phyloP scores from a whole-genome alignment of 2,113 vertebrate species.

The Sorex fumeus region DNA sequence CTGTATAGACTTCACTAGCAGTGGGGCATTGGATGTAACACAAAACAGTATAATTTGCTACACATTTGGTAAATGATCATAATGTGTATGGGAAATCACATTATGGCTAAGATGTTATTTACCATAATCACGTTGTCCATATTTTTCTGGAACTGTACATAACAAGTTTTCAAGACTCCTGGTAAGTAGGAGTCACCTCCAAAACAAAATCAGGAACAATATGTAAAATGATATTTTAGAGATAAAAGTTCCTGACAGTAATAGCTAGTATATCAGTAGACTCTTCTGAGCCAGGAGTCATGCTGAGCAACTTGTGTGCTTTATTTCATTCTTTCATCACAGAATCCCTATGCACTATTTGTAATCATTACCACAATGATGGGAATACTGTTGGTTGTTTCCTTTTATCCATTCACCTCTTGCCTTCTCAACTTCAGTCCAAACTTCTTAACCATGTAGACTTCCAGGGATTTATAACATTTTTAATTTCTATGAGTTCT shows the following conservation, averaged over 20 bases:
- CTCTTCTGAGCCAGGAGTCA: background rate
- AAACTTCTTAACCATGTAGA: background rate
- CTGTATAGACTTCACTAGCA: conserved; percentile 13
- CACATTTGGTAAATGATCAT: background rate
- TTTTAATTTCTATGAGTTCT: background rate
- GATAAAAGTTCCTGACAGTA: background rate
- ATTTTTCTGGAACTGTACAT: conserved; percentile 29
- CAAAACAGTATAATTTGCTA: conserved; percentile 37
- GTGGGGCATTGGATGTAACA: background rate
- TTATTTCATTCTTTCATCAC: conserved; percentile 54
- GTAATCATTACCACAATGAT: background rate
- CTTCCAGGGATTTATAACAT: background rate
- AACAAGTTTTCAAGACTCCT: conserved; percentile 31
- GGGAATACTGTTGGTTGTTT: background rate
- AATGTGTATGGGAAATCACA: too few species aligned
- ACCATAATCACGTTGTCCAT: background rate
- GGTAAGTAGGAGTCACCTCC: background rate
- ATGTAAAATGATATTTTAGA: background rate
- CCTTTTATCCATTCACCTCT: background rate
- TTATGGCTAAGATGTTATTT: too few species aligned
- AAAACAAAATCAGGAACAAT: background rate
- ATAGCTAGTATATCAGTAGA: background rate
- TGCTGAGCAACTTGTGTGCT: background rate
- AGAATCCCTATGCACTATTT: background rate
- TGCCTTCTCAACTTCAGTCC: background rate